Evolutionary conservation across 2,797 vertebrate species (phyloP), one percentile per base, ranked within the genome.

Genomic region (Poeciliopsis turneri): DNA sequence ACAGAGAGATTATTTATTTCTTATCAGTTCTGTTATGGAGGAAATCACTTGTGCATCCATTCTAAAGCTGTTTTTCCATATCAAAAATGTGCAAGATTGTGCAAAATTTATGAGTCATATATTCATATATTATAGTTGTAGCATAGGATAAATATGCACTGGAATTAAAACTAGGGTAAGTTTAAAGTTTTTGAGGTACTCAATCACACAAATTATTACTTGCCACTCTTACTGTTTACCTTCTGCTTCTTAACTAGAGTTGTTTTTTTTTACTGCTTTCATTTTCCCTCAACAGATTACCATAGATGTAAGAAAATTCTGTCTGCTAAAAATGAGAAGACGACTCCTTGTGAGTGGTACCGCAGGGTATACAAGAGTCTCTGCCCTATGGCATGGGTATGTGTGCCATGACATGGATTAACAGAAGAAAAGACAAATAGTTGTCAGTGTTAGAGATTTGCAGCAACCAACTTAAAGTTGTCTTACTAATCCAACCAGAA

Each of bases 231-330:
- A 36, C 23, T 66, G 30, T 81, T 77, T 41, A 2, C 28, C 57
- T 75, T 66, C 51, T 36, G 0, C 36, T 28, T 51, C 18, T 30
- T 25, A n/a, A 51, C 49, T 51, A 8, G n/a, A 10, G 5, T 30
- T 30, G 7, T 0, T 82, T 47, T 82, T 51, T 53, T 51, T 53
- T 51, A 36, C 7, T 46, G 18, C 73, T n/a, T 41, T 30, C 43
- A 30, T 47, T 15, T 78, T 18, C 61, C 13, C 8, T 28, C 11
- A 0, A 18, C 85, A 96, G 95, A 96, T 73, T 95, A 92, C 84
- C 95, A 96, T 87, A 88, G 95, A 88, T 96, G 95, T 83, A 95
- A 79, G 82, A 96, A 95, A 84, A 94, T 94, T 16, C 90, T 96
- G 86, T 84, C 93, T 1, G 90, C 84, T 39, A 95, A 94, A 90